These are phyloP conservation scores for Pristionchus entomophagus DNA, from an alignment of 2,888 invertebrate genomes.

Conservation along the genomic window DNA sequence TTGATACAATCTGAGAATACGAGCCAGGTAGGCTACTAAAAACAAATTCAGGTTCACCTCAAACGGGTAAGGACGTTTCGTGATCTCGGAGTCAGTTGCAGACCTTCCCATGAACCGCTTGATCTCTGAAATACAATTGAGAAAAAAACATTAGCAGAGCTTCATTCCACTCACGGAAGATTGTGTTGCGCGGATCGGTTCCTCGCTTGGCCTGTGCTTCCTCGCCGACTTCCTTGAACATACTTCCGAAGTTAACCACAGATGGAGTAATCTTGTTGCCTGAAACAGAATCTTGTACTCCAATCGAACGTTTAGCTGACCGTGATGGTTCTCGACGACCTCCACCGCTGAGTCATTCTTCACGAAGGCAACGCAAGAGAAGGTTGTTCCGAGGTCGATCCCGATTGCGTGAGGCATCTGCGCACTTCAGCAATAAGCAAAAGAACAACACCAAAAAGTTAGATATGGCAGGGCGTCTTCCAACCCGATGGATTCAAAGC, in stretches of 20 bases:
- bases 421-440: too few relatives aligned
- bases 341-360: too few relatives aligned
- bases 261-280: not conserved
- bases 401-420: not conserved
- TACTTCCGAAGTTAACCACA: not conserved
- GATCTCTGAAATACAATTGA: not conserved
- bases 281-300: not conserved
- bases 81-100: not conserved
- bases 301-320: too few relatives aligned
- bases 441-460: too few relatives aligned
- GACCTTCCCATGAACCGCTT: not conserved
- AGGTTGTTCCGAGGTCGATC: not conserved
- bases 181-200: not conserved
- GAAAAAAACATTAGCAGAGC: too few relatives aligned
- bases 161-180: not conserved
- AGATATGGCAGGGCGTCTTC: too few relatives aligned
- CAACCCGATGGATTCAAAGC: too few relatives aligned
- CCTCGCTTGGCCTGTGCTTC: not conserved
- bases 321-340: too few relatives aligned
- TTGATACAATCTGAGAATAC: not conserved
- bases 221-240: not conserved
- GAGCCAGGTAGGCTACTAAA: not conserved
- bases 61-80: not conserved
- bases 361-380: not conserved
- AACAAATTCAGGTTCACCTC: not conserved